Evolutionary conservation across 2,113 vertebrate genomes (phyloP), one percentile per base, ranked within the genome.

Genomic region (Astatoreochromis straeleni): DNA sequence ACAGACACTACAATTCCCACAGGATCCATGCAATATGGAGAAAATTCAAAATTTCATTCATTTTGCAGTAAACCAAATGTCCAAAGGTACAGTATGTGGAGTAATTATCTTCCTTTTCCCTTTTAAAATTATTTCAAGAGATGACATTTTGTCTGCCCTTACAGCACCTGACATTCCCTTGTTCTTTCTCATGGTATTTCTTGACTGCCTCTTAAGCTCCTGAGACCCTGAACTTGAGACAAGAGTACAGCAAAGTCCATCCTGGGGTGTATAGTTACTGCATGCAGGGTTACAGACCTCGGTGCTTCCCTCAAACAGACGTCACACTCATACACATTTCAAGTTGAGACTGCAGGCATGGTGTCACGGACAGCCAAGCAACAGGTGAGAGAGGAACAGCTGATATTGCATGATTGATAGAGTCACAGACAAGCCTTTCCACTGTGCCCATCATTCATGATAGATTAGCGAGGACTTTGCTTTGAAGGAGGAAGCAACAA

Each of bases 241-340:
- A 78, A 45, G 89, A 92, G 90, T 38, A 90, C 87, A 94, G 91
- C 63, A 90, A 94, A 94, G 87, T 82, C 91, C 6, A 8, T 86
- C n/a, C 53, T 13, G 8, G 40, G 88, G 94, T 95, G 85, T 96
- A 92, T 86, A 84, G 87, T 96, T 95, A 96, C 94, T 45, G 63
- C 70, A 54, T 92, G 75, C 53, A 80, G 84, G 88, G 86, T 94
- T 90, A 91, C 4, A 31, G 81, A 81, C 70, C 85, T 90, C 5
- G 29, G 57, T 21, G n/a, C 16, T 38, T 33, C 31, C 65, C 81
- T 53, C 80, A 19, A 24, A 55, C 81, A 55, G n/a, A 63, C 81
- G 91, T 92, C 90, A 91, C 33, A 63, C 82, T 81, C 80, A 16
- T 49, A 73, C 80, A 83, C 90, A 87, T 92, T 84, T 93, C 79